Evolutionary conservation across 1,140 invertebrate genomes (phyloP), one percentile per base, ranked within the genome.

Genomic region (Brachionus sp.): DNA sequence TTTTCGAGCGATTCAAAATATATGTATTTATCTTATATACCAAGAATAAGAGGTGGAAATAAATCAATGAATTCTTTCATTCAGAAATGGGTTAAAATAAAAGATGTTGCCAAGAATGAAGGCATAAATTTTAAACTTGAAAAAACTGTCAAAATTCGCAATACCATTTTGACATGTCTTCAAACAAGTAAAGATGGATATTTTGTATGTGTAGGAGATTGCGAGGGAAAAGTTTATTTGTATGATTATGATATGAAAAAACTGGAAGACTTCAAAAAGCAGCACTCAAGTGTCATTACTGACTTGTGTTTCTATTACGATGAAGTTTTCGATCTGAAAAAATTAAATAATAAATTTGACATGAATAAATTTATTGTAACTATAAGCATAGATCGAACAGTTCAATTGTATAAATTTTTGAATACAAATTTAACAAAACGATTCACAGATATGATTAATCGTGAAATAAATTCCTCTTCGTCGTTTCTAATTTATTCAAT

Each of bases 381-480:
- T 19, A 75, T 75, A 46, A 75, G 70, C 44, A 75, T 75, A 29
- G 70, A 75, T 75, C 39, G 70, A 25, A 75, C 70, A n/a, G 39
- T 75, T 75, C 70, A 75, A 75, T 46, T 75, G 70, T 75, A 75
- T 16, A 75, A 75, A 75, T 75, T 75, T 75, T 75, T 75, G 10
- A 75, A 75, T 75, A 44, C 42, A 46, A 75, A 75, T 75, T 75
- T 75, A 75, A 46, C 66, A 19, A 70, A 70, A 16, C 1, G 35
- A 12, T 70, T 70, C 10, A 23, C 37, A 19, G 16, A 70, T 44
- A 42, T 19, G 37, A 19, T 70, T 2, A 75, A 75, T 46, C 6
- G 37, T 23, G 19, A 75, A 29, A 7, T 75, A 5, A 46, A 46
- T 46, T 46, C 19, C 2, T 19, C 19, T 25, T 10, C 13, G 25